Evolutionary conservation across 2,113 vertebrate species (phyloP).

Genomic region (Suricata suricatta): DNA sequence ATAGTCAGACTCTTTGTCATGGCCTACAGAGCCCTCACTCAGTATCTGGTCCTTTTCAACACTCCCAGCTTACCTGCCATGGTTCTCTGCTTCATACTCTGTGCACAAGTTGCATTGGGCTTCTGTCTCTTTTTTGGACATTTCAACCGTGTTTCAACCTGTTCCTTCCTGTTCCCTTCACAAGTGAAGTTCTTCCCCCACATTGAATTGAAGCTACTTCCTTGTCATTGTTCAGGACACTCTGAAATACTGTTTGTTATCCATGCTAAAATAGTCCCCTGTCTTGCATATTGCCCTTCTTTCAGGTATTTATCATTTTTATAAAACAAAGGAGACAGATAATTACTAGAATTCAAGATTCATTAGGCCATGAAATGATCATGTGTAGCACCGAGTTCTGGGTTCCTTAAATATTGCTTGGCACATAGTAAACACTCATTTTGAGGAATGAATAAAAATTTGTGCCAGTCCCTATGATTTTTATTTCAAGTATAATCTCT

Average conservation of each 20-base stretch:
- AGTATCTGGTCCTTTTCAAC: not conserved
- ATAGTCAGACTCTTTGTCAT: not conserved
- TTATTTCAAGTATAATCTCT: not conserved
- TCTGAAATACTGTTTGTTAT: not conserved
- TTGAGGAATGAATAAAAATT: not conserved
- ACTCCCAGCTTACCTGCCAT: accelerated
- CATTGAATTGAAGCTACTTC: not conserved
- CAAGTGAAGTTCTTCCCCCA: not conserved
- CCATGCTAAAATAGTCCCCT: not conserved
- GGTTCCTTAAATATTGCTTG: not conserved
- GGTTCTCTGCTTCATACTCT: not conserved
- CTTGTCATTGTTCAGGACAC: not conserved
- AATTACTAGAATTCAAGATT: not conserved
- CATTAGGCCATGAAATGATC: not conserved
- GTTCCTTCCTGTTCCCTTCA: not conserved
- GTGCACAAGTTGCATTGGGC: not conserved
- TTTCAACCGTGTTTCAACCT: not conserved
- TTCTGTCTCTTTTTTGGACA: not conserved
- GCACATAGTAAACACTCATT: not conserved
- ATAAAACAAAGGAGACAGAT: not conserved
- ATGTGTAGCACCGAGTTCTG: not conserved
- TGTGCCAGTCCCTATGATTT: not conserved
- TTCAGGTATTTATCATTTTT: not conserved
- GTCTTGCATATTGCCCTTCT: not conserved
- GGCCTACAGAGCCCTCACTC: not conserved